Conservation (phyloP, 1,140 invertebrate species). For the Drosophila punjabiensis region DNA sequence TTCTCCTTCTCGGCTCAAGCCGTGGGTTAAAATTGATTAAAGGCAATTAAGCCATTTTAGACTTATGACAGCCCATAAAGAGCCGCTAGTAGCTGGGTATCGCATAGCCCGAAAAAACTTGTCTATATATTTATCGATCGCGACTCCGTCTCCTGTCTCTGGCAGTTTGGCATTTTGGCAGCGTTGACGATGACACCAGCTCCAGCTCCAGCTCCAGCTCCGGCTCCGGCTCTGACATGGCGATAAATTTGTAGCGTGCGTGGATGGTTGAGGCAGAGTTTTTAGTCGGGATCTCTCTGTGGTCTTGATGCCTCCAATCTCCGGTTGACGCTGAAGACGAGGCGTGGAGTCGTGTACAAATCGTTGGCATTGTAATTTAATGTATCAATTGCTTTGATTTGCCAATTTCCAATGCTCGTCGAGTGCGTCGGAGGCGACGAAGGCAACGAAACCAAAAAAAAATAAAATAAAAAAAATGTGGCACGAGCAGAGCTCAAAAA, state of each 20-base stretch:
- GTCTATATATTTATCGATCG: slow-evolving; percentile 16
- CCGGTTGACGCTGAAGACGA: slow-evolving; percentile 56
- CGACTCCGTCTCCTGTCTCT: slow-evolving; percentile 40
- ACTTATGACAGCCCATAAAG: slow-evolving; percentile 37
- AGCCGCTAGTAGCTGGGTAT: slow-evolving; percentile 60
- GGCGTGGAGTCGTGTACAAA: slow-evolving; percentile 81
- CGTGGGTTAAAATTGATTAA: slow-evolving; percentile 36
- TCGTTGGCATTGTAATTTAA: slow-evolving; percentile 84
- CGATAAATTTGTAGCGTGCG: slow-evolving; percentile 77
- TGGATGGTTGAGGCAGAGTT: slow-evolving; percentile 46
- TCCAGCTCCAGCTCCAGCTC: slow-evolving; percentile 37
- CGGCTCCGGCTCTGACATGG: slow-evolving; percentile 43
- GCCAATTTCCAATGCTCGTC: slow-evolving; percentile 74
- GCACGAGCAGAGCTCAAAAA: slow-evolving; percentile 64
- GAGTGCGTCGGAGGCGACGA: slow-evolving; percentile 70
- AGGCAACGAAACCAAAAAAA: slow-evolving; percentile 39
- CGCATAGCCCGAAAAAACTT: slow-evolving; percentile 61
- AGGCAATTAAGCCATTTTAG: slow-evolving; percentile 34
- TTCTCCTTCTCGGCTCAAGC: neutral
- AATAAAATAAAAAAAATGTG: slow-evolving; percentile 29
- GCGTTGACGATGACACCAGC: slow-evolving; percentile 74
- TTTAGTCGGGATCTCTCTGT: slow-evolving; percentile 11
- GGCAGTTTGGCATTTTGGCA: slow-evolving; percentile 68
- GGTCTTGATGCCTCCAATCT: slow-evolving; percentile 15
- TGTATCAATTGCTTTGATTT: slow-evolving; percentile 84